Percentiles rank a stretch among this genome's conserved stretches.
These are phyloP conservation scores for Coendou prehensilis DNA, from an alignment of 2,797 vertebrate species.

Conservation along the genomic window DNA sequence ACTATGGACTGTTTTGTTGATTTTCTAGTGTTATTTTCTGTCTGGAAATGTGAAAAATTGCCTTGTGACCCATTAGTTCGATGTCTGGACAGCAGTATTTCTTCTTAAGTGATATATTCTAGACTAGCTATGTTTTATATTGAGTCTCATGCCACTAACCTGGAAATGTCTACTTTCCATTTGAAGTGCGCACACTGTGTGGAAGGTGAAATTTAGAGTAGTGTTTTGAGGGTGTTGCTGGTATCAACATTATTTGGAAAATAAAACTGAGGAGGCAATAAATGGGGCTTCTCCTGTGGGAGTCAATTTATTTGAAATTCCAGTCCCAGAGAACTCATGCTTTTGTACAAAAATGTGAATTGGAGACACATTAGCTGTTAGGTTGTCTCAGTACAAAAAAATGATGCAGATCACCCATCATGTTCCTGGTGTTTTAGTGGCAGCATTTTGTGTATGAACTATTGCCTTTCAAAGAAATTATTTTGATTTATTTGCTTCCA, in stretches of 20 bases:
- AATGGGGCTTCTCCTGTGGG: not conserved
- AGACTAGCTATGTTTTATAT: not conserved
- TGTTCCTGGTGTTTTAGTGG: not conserved
- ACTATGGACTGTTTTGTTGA: not conserved
- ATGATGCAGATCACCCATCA: not conserved
- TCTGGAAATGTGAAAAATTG: not conserved
- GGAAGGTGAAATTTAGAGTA: not conserved
- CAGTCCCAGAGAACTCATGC: not conserved
- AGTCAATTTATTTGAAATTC: conserved; percentile 23
- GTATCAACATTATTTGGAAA: not conserved
- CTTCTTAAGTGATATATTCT: not conserved
- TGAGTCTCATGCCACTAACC: not conserved
- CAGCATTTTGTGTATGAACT: not conserved
- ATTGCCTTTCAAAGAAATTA: conserved; percentile 25
- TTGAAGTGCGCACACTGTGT: not conserved
- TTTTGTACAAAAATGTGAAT: conserved; percentile 13
- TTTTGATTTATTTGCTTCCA: conserved; percentile 61
- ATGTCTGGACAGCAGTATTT: not conserved
- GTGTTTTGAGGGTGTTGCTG: not conserved
- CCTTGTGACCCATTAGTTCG: not conserved
- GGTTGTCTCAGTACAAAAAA: conserved; percentile 1
- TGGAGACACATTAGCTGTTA: not conserved
- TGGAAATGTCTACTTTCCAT: not conserved
- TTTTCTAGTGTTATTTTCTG: not conserved
- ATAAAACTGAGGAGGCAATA: not conserved